Evolutionary conservation across 92 coral and sea anemone species (phyloP).

Genomic region (Isaurus tuberculatus): DNA sequence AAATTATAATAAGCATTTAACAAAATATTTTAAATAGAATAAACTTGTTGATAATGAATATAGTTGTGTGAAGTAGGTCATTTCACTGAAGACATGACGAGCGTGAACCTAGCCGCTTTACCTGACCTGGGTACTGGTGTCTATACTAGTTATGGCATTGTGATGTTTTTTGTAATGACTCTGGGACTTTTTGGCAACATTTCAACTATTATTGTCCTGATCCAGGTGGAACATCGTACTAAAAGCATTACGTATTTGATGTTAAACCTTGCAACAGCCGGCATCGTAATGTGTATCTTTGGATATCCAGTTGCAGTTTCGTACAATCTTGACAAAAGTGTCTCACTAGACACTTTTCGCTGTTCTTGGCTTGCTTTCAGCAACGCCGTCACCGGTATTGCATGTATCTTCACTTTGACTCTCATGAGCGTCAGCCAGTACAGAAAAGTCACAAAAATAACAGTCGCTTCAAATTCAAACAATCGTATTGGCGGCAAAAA

Average conservation of each 20-base stretch:
- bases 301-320: neutral
- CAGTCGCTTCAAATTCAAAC: neutral
- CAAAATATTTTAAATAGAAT: too few relatives aligned
- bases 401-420: neutral
- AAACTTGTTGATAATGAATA: too few relatives aligned
- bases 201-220: constrained; percentile 43
- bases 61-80: too few relatives aligned
- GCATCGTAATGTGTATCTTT: neutral
- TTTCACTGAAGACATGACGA: too few relatives aligned
- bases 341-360: neutral
- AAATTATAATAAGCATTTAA: too few relatives aligned
- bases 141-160: constrained; percentile 49
- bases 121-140: neutral
- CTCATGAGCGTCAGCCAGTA: constrained; percentile 11
- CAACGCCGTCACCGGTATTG: neutral
- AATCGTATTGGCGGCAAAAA: neutral
- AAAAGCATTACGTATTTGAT: constrained; percentile 46
- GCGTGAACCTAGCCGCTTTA: too few relatives aligned
- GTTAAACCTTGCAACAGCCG: constrained; percentile 37
- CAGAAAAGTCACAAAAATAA: constrained; percentile 4
- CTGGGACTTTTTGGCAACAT: constrained; percentile 61
- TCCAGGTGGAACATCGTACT: constrained; percentile 52
- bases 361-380: neutral
- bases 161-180: constrained; percentile 55
- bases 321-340: neutral